Evolutionary conservation across 2,797 vertebrate species (phyloP).

Genomic region (Catharus ustulatus): DNA sequence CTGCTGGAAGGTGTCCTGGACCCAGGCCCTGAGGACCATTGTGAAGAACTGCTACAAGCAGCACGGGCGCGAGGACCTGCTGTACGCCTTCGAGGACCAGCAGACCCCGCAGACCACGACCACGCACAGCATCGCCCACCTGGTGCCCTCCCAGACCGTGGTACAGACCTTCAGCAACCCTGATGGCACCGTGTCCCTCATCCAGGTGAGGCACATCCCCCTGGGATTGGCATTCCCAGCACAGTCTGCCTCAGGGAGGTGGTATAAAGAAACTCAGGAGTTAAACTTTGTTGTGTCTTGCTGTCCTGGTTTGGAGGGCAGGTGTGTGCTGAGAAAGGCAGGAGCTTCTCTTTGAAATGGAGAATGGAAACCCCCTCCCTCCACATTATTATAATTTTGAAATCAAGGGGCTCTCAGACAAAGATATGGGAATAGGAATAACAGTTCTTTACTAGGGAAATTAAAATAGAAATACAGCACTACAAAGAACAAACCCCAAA

Average conservation of each 20-base stretch:
- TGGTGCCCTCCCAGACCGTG: slow-evolving; percentile 95
- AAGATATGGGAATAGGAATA: too few species aligned
- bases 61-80: slow-evolving; percentile 93
- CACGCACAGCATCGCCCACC: slow-evolving; percentile 92
- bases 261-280: neutral
- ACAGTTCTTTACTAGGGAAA: too few species aligned
- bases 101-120: slow-evolving; percentile 86
- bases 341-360: too few species aligned
- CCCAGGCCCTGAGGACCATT: slow-evolving; percentile 93
- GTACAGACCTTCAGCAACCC: slow-evolving; percentile 99
- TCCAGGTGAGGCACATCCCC: slow-evolving; percentile 83
- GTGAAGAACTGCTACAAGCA: slow-evolving; percentile 99
- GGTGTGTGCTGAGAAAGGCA: too few species aligned
- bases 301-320: too few species aligned
- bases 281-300: rapidly evolving
- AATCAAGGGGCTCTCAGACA: too few species aligned
- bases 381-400: too few species aligned
- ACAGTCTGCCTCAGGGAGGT: rapidly evolving
- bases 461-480: too few species aligned
- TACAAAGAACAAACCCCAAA: too few species aligned
- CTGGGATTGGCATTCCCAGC: rapidly evolving
- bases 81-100: slow-evolving; percentile 97
- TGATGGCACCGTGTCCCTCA: slow-evolving; percentile 96
- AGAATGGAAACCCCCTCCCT: too few species aligned
- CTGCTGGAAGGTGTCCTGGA: slow-evolving; percentile 91